A percentile compares a stretch with the other conserved stretches of the same genome.
Conservation (phyloP, 2,113 vertebrate species). For the Oreochromis spilurus region DNA sequence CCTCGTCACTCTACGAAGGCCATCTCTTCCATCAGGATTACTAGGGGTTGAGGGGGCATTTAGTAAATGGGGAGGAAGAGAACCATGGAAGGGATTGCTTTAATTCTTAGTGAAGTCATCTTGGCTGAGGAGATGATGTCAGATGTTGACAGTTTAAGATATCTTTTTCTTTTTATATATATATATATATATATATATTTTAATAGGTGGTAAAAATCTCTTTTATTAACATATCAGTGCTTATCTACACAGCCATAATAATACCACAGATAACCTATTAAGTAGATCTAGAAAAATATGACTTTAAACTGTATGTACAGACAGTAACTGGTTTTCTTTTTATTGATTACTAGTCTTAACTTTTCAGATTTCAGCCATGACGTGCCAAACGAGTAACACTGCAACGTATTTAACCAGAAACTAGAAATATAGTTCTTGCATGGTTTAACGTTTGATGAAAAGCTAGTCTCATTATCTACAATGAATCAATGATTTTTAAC, state of each 20-base stretch:
- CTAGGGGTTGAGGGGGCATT: constrained; percentile 81
- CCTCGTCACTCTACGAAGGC: constrained; percentile 93
- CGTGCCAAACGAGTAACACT: not conserved
- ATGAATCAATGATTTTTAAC: not conserved
- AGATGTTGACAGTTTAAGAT: not conserved
- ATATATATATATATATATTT: not conserved
- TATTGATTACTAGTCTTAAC: not conserved
- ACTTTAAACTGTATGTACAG: not conserved
- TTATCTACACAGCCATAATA: not conserved
- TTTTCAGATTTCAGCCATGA: not conserved
- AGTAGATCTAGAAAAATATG: not conserved
- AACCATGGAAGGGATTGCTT: constrained; percentile 39
- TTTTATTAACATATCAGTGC: not conserved
- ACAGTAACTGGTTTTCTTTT: not conserved
- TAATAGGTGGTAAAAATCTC: not conserved
- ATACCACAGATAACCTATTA: not conserved
- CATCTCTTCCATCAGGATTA: constrained; percentile 78
- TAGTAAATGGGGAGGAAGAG: constrained; percentile 50
- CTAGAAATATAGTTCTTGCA: not conserved
- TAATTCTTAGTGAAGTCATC: not conserved
- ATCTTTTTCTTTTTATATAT: not conserved
- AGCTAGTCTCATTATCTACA: not conserved
- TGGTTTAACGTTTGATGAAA: not conserved
- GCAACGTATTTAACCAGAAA: not conserved
- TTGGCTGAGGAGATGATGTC: not conserved